A percentile compares a stretch with the other conserved stretches of the same genome.
Evolutionary conservation across 2,888 invertebrate species (phyloP).

Genomic region (Epinotia bilunana): DNA sequence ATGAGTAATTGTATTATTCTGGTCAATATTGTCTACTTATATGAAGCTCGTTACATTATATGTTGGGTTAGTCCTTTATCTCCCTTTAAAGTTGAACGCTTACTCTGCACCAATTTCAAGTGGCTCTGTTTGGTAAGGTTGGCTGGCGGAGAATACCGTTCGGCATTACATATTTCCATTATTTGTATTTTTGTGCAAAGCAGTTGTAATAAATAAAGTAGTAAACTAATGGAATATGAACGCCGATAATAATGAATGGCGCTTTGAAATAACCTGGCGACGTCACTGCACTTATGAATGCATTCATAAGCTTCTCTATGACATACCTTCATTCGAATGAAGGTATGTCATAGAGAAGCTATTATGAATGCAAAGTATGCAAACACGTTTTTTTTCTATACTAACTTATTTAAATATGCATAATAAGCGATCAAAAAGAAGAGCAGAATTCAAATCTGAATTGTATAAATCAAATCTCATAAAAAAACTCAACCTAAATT

Average conservation of each 20-base stretch:
- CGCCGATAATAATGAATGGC: background rate
- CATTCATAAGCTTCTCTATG: too few relatives aligned
- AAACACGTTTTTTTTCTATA: background rate
- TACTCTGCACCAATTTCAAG: too few relatives aligned
- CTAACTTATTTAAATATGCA: background rate
- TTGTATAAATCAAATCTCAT: conserved; percentile 8
- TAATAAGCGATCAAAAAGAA: background rate
- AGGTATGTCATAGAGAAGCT: background rate
- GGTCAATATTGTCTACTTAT: background rate
- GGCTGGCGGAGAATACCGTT: too few relatives aligned
- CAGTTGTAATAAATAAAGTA: background rate
- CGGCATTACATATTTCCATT: too few relatives aligned
- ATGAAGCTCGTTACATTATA: too few relatives aligned
- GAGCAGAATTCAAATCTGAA: background rate
- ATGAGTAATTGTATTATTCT: background rate
- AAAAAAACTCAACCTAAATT: background rate
- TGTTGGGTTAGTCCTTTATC: too few relatives aligned
- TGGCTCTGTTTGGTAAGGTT: too few relatives aligned
- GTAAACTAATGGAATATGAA: background rate
- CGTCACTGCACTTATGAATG: background rate
- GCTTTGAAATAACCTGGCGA: background rate
- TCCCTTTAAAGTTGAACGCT: too few relatives aligned
- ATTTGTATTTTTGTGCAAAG: too few relatives aligned
- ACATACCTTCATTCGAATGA: too few relatives aligned
- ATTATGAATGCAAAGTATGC: background rate